Evolutionary conservation across 2,888 invertebrate genomes (phyloP).

Genomic region (Chrysina gloriosa): DNA sequence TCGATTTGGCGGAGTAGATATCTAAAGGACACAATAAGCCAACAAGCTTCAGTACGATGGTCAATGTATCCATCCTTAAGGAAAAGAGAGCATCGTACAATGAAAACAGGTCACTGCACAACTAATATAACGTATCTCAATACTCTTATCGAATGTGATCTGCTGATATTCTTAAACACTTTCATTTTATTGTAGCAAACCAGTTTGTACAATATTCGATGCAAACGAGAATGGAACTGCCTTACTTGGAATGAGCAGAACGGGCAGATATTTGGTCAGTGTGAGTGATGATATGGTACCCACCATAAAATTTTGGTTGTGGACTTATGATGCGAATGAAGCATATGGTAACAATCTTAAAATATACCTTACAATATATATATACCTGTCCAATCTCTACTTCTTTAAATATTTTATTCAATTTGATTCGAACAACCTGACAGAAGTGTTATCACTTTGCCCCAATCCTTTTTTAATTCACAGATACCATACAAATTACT

Average conservation of each 20-base stretch:
- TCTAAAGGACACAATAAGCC: too few relatives aligned
- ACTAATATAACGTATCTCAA: too few relatives aligned
- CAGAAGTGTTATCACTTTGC: neutral
- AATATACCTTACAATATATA: too few relatives aligned
- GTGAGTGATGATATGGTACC: constrained; percentile 67
- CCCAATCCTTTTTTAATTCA: constrained; percentile 41
- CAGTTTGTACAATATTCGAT: constrained; percentile 68
- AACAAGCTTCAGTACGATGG: too few relatives aligned
- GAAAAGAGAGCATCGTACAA: too few relatives aligned
- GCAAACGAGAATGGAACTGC: constrained; percentile 65
- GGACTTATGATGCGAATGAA: constrained; percentile 68
- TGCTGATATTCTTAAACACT: neutral
- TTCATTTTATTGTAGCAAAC: constrained; percentile 59
- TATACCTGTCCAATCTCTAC: too few relatives aligned
- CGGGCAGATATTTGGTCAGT: constrained; percentile 71
- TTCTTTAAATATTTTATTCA: too few relatives aligned
- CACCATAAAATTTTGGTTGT: constrained; percentile 71
- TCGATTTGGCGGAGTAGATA: too few relatives aligned
- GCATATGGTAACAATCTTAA: constrained; percentile 67
- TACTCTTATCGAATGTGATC: too few relatives aligned
- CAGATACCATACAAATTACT: constrained; percentile 10
- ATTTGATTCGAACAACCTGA: too few relatives aligned
- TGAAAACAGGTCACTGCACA: too few relatives aligned
- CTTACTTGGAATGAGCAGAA: constrained; percentile 67
- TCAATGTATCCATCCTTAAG: too few relatives aligned